Base-by-base conservation (phyloP, 2,797 vertebrate species). In the Falco novaeseelandiae region DNA sequence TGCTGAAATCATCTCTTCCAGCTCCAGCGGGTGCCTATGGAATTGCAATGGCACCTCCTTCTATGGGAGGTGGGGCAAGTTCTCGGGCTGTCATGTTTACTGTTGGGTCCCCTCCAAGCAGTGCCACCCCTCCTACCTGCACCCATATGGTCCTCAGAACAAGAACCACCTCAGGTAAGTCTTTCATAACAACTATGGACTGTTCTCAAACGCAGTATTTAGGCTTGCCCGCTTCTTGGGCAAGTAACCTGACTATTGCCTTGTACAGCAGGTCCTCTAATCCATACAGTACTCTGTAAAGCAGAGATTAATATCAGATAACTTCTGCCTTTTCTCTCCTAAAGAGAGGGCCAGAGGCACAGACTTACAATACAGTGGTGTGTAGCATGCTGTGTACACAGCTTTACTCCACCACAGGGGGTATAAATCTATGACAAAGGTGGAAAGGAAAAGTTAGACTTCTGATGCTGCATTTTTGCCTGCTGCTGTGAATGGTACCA, bases 21-120 rank as follows among this genome's bases (percentile, higher is more conserved):
- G 99, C 99, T 96, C 99, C 99, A 52, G 98, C 99, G 95, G 99
- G 98, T 65, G 97, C 98, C 71, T 98, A 96, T 94, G 98, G 98
- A 87, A 93, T 98, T 61, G 81, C 95, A 18, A 73, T 97, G 76
- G 96, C 94, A 30, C 96, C 98, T 51, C 96, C 98, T 9, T 38
- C 94, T 62, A 88, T 98, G 86, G 97, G 77, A 27, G 95, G 98
- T 0, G 98, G 97, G 59, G 93, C 97, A 1, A 98, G 98, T 97
- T 98, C 99, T 40, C 98, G 99, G 34, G 98, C 98, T 30, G 99
- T 99, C 82, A 98, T 99, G 27, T 99, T 99, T 97, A 99, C 99
- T 2, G 99, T 99, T 61, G 99, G 99, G 29, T 99, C 99, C 26
- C 99, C 99, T 55, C 99, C 99, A 10, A 99, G 98, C 96, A 99